Percentiles rank a stretch among this genome's conserved stretches.
Conservation (phyloP, 2,113 vertebrate species). For the Montifringilla adamsi region DNA sequence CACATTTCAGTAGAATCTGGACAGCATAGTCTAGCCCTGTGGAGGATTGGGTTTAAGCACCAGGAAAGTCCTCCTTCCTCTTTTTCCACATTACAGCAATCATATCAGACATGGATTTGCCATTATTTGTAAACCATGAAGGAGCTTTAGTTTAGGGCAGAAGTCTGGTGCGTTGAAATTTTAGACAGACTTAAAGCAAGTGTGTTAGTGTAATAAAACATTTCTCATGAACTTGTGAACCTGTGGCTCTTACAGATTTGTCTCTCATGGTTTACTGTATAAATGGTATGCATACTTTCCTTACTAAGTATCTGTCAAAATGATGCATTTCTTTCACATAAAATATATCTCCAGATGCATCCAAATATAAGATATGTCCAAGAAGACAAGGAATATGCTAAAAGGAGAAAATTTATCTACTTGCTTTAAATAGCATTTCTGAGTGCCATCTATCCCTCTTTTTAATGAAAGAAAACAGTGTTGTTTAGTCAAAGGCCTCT, state of each 20-base stretch:
- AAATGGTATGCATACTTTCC: constrained; percentile 10
- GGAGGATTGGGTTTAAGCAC: neutral
- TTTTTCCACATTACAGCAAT: constrained; percentile 21
- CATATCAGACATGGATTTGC: constrained; percentile 25
- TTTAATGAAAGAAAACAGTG: neutral
- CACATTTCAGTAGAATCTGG: neutral
- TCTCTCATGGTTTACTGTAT: constrained; percentile 16
- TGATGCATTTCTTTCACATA: constrained; percentile 1
- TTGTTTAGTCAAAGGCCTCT: neutral
- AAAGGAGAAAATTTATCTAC: neutral
- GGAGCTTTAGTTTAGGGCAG: neutral
- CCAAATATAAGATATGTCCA: neutral
- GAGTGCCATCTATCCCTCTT: neutral
- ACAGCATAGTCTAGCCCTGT: neutral
- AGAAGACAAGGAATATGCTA: neutral
- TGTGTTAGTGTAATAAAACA: constrained; percentile 45
- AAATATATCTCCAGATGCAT: neutral
- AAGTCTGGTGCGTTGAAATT: constrained; percentile 22
- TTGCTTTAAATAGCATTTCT: neutral
- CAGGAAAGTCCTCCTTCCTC: constrained; percentile 37
- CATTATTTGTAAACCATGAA: constrained; percentile 44
- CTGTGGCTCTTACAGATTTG: constrained; percentile 9
- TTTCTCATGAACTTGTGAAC: constrained; percentile 68
- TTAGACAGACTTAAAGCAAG: constrained; percentile 41
- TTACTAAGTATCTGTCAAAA: constrained; percentile 33